Evolutionary conservation across 2,888 invertebrate species (phyloP), one percentile per base, ranked within the genome.

Genomic region (Ptycholaimellus sp.): DNA sequence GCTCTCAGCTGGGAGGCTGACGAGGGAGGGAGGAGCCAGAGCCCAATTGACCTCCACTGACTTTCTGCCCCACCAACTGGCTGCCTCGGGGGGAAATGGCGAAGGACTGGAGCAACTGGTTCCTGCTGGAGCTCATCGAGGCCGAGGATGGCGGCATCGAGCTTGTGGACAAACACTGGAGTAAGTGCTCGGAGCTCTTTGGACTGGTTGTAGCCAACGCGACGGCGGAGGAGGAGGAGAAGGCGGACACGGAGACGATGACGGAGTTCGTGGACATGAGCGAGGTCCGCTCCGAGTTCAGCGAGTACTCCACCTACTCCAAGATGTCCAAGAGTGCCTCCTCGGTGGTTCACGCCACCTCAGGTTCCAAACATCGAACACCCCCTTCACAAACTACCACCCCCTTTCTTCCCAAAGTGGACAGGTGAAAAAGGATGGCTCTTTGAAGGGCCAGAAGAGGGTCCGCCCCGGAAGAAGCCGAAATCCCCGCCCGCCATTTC

Each of bases 401-500:
- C n/a, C n/a, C n/a, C n/a, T n/a, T n/a, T n/a, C n/a, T n/a, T n/a
- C n/a, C n/a, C n/a, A n/a, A n/a, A n/a, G n/a, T n/a, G n/a, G n/a
- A n/a, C n/a, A n/a, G n/a, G n/a, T n/a, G n/a, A n/a, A n/a, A n/a
- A n/a, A n/a, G n/a, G n/a, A n/a, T 27, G 13, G 2, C 33, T n/a
- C 23, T 22, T 43, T 55, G 30, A 37, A 57, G 56, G 53, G 42
- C 51, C 52, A 25, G 56, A 56, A 43, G 56, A 56, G 42, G 56
- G 57, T 27, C 53, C 56, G 17, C 55, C 56, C 13, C 44, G 54
- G 33, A 57, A 56, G 41, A 57, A 57, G 47, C 48, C 54, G 42
- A 56, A 56, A 38, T 54, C 52, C 23, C 56, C 56, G 21, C 56
- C 56, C 35, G 53, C 49, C 39, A 56, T 56, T 32, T 57, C 56